Base-by-base conservation (phyloP, 1,140 invertebrate genomes). In the Drosophila setifemur region DNA sequence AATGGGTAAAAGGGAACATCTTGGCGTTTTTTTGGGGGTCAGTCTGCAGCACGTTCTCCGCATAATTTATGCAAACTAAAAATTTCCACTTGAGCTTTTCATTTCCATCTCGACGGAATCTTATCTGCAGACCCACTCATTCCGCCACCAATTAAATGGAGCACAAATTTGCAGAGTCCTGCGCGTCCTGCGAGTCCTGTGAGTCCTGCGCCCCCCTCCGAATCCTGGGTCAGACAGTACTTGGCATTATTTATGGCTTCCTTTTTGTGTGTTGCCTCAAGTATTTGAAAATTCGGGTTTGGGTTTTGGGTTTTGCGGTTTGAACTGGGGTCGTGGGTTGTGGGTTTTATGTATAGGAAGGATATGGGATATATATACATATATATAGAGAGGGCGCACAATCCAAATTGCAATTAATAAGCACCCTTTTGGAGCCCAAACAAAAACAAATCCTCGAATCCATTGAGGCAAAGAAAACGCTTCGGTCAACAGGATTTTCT, bases 61-160 rank as follows among this genome's bases (percentile, higher is more conserved):
- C 69, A 79, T 79, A 79, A 79, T 79, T 79, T 79, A 79, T 79
- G 75, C 75, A 73, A 79, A 79, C 75, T 73, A 73, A 66, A n/a
- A 79, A 73, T 79, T 79, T 79, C 69, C 75, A 79, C 75, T 79
- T 79, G 61, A 79, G 77, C 63, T 70, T 73, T 77, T 50, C 42
- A 60, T 57, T 52, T 55, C 47, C 53, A 49, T 50, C 25, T 63
- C 45, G 31, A 16, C 42, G 60, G 21, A 66, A 64, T 66, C 61
- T 66, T 47, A 64, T 60, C 57, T 12, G 29, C 14, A 6, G 19
- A 18, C 9, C 11, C 35, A 6, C 4, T 45, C 47, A 16, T 21
- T 45, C 47, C 42, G 29, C 16, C 40, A 43, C 61, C 73, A 83
- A 77, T 82, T 83, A 73, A 83, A 60, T 73, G 54, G 58, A 73